These are phyloP conservation scores for Euura lappo DNA, from an alignment of 1,140 invertebrate genomes.

Conservation along the genomic window DNA sequence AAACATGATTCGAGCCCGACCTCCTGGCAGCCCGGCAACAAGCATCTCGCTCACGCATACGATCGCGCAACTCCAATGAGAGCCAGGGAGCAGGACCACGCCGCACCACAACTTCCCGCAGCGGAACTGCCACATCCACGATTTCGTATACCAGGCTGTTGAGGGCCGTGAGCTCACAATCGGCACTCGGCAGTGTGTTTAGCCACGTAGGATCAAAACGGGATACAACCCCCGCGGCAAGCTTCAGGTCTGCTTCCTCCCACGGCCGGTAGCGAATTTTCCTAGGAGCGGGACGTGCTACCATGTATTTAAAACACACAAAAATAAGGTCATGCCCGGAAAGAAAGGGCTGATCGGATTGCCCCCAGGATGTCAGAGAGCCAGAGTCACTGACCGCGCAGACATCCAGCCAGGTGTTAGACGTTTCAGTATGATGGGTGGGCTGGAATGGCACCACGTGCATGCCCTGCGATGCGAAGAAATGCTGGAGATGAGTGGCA, in stretches of 20 bases:
- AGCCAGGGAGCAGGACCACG: not conserved
- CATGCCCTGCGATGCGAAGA: not conserved
- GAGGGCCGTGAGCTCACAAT: not conserved
- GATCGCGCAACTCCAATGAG: not conserved
- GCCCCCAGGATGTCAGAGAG: not conserved
- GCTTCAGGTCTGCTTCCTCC: not conserved
- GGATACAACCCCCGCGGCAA: not conserved
- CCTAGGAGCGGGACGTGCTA: not conserved
- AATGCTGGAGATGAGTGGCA: not conserved
- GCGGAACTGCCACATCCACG: slow-evolving; percentile 2
- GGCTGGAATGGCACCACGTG: not conserved
- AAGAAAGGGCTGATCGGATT: not conserved
- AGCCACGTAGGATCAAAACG: not conserved
- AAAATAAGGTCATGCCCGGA: no score
- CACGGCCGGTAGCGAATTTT: not conserved
- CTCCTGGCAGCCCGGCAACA: not conserved
- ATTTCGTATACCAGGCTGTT: not conserved
- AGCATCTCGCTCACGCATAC: not conserved
- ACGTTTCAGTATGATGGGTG: not conserved
- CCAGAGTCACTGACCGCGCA: not conserved
- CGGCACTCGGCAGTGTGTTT: not conserved
- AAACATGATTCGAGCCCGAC: not conserved
- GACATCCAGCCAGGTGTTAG: no score
- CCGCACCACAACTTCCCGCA: not conserved
- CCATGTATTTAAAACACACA: not conserved